Percentiles rank a stretch among this genome's conserved stretches.
These are phyloP conservation scores for Sycon ciliatum DNA, from an alignment of 37 sponge, comb jelly and placozoan species.

Conservation along the genomic window DNA sequence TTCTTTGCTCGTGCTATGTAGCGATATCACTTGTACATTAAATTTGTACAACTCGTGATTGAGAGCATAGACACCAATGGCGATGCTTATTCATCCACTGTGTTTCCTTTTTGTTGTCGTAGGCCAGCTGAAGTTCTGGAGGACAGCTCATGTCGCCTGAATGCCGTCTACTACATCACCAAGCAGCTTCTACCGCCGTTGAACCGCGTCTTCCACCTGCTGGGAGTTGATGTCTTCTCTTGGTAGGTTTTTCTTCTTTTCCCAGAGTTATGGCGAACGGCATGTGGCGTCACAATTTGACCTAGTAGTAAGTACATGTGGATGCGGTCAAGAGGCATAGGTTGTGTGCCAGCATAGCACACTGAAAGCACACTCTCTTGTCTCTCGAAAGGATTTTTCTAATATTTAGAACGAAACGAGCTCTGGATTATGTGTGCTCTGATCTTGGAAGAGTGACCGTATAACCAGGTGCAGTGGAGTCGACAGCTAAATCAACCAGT, in stretches of 20 bases:
- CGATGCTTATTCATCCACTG: not conserved
- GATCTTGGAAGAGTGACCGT: no score
- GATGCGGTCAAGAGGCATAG: no score
- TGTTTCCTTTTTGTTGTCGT: slow-evolving; percentile 12
- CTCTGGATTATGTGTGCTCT: no score
- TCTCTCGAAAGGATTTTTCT: no score
- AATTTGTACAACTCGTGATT: not conserved
- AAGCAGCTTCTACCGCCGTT: slow-evolving; percentile 81
- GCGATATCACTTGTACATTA: not conserved
- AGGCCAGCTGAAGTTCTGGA: slow-evolving; percentile 57
- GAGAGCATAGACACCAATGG: not conserved
- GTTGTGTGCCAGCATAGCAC: no score
- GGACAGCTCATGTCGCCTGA: slow-evolving; percentile 48
- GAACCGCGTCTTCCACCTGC: slow-evolving; percentile 61
- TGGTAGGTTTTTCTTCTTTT: slow-evolving; percentile 48
- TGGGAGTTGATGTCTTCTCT: slow-evolving; percentile 68
- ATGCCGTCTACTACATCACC: slow-evolving; percentile 75
- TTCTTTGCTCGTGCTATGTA: not conserved
- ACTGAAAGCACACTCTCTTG: no score
- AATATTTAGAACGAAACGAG: no score
- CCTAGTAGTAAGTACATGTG: no score
- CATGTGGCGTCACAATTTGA: no score
- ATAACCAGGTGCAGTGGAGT: no score
- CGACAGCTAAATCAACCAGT: no score
- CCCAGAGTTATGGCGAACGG: no score